Base-by-base conservation (phyloP, 2,888 invertebrate genomes). In the Euclidia mi region DNA sequence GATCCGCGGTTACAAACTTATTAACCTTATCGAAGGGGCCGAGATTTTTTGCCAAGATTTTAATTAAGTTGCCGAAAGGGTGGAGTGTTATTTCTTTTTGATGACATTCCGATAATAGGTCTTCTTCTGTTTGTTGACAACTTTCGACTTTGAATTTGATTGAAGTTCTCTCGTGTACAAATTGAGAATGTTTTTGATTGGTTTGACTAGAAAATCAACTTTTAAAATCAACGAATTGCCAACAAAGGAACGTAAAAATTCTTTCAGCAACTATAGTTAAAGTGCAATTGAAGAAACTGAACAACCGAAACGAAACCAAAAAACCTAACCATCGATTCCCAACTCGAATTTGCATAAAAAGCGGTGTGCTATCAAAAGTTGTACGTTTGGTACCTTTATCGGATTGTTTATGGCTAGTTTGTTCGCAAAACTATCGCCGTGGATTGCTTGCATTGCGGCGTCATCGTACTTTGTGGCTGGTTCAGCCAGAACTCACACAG, bases 31-130 rank as follows among this genome's bases (percentile, higher is more conserved):
- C 60, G 66, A 65, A 60, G 53, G 65, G 75, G 40, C 56, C 29
- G 45, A 42, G 51, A 44, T 71, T 74, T 73, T 74, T 74, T 71
- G 59, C 44, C 9, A 69, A 65, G 60, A 82, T 88, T 90, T 90
- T 91, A 92, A 94, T 92, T 92, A 88, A 91, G 88, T 92, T 88
- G 58, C 51, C 67, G 74, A 82, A 90, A 88, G 91, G 91, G 90
- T 89, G 82, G 81, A 78, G 81, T 85, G 85, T 92, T 89, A 91
- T 91, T 91, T 85, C 88, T 89, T 90, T 91, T 92, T 91, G 89
- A 93, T 90, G 91, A 90, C 90, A 90, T 84, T 86, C 44, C 92
- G 89, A 93, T 94, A 89, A 92, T 90, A 89, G 91, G 88, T 90
- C 70, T 47, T 57, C 70, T 45, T 57, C 66, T 53, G 61, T 62